Evolutionary conservation across 2,888 invertebrate species (phyloP).

Genomic region (Sacculina carcini): DNA sequence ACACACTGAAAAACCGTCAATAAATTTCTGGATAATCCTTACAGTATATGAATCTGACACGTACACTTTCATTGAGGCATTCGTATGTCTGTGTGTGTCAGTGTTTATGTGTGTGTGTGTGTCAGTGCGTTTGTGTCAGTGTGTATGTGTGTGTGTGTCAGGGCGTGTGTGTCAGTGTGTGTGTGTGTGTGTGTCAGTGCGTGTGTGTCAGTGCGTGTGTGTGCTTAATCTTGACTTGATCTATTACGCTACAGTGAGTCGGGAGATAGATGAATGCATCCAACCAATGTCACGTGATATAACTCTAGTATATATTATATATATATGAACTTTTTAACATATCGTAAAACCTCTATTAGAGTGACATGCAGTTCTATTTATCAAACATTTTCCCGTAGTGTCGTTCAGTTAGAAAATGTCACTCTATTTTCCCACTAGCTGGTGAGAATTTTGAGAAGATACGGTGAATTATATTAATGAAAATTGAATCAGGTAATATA

Average conservation of each 20-base stretch:
- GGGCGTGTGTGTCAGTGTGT: neutral
- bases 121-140: neutral
- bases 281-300: too few relatives aligned
- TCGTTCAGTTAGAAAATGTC: too few relatives aligned
- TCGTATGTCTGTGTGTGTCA: neutral
- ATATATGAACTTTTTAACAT: neutral
- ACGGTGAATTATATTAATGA: neutral
- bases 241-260: too few relatives aligned
- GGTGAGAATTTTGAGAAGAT: too few relatives aligned
- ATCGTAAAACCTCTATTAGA: too few relatives aligned
- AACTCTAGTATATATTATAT: constrained; percentile 5
- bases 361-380: too few relatives aligned
- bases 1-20: neutral
- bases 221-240: too few relatives aligned
- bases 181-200: neutral
- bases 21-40: neutral
- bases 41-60: neutral
- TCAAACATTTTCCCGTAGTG: too few relatives aligned
- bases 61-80: neutral
- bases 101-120: neutral
- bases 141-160: neutral
- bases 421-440: too few relatives aligned
- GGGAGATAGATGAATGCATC: too few relatives aligned
- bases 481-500: neutral
- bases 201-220: too few relatives aligned